A percentile compares a stretch with the other conserved stretches of the same genome.
phyloP scores from a whole-genome alignment of 2,888 invertebrate genomes.

The Cantharis nigra region DNA sequence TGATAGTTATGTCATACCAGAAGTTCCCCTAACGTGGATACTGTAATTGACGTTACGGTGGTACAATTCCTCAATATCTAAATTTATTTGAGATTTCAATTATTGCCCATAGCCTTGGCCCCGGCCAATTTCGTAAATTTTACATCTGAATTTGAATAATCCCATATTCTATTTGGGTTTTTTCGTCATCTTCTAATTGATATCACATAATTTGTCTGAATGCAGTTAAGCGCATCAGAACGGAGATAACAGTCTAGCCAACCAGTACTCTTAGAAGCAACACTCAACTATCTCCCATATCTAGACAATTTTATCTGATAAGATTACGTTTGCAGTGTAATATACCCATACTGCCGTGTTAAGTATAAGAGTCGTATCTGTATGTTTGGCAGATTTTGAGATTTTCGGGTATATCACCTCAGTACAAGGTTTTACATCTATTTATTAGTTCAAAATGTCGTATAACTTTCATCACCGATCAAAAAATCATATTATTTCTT shows the following conservation, averaged over 20 bases:
- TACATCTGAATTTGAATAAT: too few relatives aligned
- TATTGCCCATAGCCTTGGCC: background rate
- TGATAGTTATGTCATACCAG: background rate
- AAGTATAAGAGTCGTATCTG: too few relatives aligned
- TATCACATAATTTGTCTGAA: background rate
- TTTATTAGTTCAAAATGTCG: too few relatives aligned
- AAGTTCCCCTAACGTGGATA: background rate
- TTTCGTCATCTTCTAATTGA: background rate
- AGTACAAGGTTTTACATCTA: too few relatives aligned
- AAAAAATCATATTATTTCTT: too few relatives aligned
- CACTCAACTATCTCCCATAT: background rate
- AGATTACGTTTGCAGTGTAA: background rate
- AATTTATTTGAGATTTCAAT: background rate
- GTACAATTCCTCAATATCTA: background rate
- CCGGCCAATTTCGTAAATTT: too few relatives aligned
- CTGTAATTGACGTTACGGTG: background rate
- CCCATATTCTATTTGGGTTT: too few relatives aligned
- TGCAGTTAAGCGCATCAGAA: background rate
- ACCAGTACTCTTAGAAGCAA: background rate
- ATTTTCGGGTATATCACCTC: too few relatives aligned
- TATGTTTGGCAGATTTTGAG: too few relatives aligned
- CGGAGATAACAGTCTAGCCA: too few relatives aligned
- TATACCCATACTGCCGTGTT: too few relatives aligned
- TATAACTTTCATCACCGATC: too few relatives aligned
- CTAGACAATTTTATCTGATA: background rate